These are phyloP conservation scores for Pseudobourletiella spinata DNA, from an alignment of 1,140 invertebrate species.

Conservation along the genomic window DNA sequence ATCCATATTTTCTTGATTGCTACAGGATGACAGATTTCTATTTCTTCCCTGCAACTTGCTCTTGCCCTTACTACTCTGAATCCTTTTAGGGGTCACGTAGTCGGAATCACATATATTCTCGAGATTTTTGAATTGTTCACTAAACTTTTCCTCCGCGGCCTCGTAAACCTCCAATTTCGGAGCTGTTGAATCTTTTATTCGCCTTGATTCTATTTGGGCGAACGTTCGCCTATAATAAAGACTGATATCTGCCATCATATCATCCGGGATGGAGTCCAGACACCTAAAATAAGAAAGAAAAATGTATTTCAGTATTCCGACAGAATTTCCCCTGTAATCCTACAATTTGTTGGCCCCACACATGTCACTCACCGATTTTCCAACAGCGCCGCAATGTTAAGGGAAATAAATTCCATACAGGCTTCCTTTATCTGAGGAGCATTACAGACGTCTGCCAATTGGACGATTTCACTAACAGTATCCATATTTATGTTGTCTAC, in stretches of 20 bases:
- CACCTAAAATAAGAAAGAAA: neutral
- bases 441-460: constrained; percentile 52
- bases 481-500: constrained; percentile 53
- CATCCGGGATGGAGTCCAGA: neutral
- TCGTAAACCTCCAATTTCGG: neutral
- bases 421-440: constrained; percentile 54
- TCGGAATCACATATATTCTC: neutral
- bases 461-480: constrained; percentile 58
- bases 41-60: neutral
- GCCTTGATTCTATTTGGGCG: neutral
- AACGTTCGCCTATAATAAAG: neutral
- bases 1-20: neutral
- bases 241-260: neutral
- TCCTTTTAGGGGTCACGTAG: neutral
- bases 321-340: too few species aligned
- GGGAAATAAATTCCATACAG: constrained; percentile 59
- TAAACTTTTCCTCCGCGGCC: neutral
- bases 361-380: constrained; percentile 47
- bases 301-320: neutral
- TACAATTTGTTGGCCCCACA: neutral
- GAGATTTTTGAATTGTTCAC: neutral
- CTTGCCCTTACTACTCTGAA: neutral
- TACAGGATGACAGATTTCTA: neutral
- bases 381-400: constrained; percentile 57
- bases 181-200: neutral